Conservation (phyloP, 2,113 vertebrate species). For the Tapirus terrestris region DNA sequence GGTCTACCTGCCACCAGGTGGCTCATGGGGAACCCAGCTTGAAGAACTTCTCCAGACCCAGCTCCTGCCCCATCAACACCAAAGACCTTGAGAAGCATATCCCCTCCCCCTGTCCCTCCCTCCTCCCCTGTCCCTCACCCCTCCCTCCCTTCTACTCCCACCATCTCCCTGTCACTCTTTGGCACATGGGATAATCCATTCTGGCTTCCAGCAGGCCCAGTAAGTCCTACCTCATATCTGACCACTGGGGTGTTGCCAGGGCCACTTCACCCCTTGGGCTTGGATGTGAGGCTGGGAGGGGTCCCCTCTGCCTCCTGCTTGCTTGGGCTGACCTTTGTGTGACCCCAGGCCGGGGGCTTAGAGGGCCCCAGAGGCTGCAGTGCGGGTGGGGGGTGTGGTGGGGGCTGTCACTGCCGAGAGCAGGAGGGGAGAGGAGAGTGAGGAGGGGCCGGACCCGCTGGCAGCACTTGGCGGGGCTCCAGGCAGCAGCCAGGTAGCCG, state of each 20-base stretch:
- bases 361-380: not conserved
- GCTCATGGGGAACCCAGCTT: too few species aligned
- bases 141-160: rapidly evolving
- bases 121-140: not conserved
- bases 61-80: rapidly evolving
- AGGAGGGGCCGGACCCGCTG: rapidly evolving
- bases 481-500: slow-evolving; percentile 70
- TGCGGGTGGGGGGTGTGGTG: rapidly evolving
- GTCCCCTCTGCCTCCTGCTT: not conserved
- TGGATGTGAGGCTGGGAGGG: not conserved
- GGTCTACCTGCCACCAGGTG: not conserved
- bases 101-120: too few species aligned
- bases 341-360: not conserved
- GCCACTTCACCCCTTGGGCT: not conserved
- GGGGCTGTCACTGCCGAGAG: not conserved
- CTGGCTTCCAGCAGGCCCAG: not conserved
- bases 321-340: not conserved
- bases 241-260: not conserved
- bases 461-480: slow-evolving; percentile 34
- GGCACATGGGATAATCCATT: rapidly evolving
- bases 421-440: rapidly evolving
- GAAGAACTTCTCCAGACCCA: not conserved
- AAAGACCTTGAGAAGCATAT: rapidly evolving
- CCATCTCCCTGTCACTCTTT: rapidly evolving
- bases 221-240: slow-evolving; percentile 22